Base-by-base conservation (phyloP, 2,113 vertebrate species). In the Urocynchramus pylzowi region DNA sequence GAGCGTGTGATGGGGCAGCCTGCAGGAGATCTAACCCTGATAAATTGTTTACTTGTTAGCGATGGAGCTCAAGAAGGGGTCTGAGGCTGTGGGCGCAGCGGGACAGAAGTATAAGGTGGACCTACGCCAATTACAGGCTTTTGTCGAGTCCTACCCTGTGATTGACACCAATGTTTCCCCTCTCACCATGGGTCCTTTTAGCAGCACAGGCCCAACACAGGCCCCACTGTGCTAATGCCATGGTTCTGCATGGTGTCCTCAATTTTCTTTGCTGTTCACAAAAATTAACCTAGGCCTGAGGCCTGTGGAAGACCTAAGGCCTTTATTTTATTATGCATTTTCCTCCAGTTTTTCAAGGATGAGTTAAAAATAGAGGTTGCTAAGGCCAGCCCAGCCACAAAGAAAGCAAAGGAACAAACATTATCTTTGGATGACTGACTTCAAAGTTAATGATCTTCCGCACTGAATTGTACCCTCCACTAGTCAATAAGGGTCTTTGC, bases 21-120 rank as follows among this genome's bases (percentile, higher is more conserved):
- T 91, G 97, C 98, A 97, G 98, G 98, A 98, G 98, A 98, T 97
- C 97, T 98, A 98, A 98, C 98, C 98, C 98, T 99, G 98, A 98
- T 98, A 99, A 98, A 98, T 98, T 98, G 98, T 98, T 98, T 98
- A 98, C 98, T 98, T 98, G 98, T 99, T 98, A 98, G 98, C 64
- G 37, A 97, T 98, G 97, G 97, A 97, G 97, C 97, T 97, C 98
- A 94, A 98, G 98, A 97, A 97, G 95, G 94, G 96, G 97, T 97
- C 70, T 54, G 95, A 94, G 98, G 96, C 98, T 97, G 93, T 83
- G 53, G 95, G 94, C 98, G 92, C 98, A 98, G 98, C 97, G 20
- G 98, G 98, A 98, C 97, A 96, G 98, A 98, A 98, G 97, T 98
- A 98, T 98, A 98, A 99, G 98, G 98, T 98, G 98, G 98, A 98